phyloP scores from a whole-genome alignment of 2,113 vertebrate species.

The Rhineura floridana region DNA sequence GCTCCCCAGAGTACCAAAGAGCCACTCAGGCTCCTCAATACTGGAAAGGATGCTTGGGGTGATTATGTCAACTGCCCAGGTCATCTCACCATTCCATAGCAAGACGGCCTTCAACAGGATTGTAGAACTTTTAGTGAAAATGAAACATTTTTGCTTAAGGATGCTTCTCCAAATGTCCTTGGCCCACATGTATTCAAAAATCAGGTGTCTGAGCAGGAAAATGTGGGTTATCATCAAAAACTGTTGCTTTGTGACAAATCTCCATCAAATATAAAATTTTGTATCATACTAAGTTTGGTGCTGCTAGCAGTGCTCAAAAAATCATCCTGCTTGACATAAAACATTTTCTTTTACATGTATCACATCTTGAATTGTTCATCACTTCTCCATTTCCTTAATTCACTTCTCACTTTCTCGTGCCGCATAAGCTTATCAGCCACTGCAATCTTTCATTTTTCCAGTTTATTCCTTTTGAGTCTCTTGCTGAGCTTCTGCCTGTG shows the following conservation, averaged over 20 bases:
- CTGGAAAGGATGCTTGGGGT: no score
- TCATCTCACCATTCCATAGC: no score
- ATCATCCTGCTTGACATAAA: background rate
- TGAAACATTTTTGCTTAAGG: no score
- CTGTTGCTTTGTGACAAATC: conserved; percentile 29
- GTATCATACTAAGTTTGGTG: background rate
- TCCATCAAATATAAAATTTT: conserved; percentile 42
- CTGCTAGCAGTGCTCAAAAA: background rate
- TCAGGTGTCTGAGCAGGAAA: conserved; percentile 35
- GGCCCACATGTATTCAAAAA: conserved; percentile 11
- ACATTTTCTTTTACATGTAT: background rate
- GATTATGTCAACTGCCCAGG: no score
- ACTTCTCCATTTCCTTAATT: background rate
- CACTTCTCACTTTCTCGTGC: background rate
- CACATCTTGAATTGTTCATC: background rate
- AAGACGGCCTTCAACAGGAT: no score
- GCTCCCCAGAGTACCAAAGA: no score
- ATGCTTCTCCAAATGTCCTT: conserved; percentile 44
- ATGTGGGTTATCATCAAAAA: conserved; percentile 47
- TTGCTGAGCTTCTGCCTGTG: background rate
- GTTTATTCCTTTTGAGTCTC: background rate
- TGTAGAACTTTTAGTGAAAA: no score
- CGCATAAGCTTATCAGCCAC: background rate
- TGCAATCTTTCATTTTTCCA: background rate
- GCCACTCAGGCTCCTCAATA: no score